Evolutionary conservation across 2,888 invertebrate species (phyloP).

Genomic region (Eupithecia subumbrata): DNA sequence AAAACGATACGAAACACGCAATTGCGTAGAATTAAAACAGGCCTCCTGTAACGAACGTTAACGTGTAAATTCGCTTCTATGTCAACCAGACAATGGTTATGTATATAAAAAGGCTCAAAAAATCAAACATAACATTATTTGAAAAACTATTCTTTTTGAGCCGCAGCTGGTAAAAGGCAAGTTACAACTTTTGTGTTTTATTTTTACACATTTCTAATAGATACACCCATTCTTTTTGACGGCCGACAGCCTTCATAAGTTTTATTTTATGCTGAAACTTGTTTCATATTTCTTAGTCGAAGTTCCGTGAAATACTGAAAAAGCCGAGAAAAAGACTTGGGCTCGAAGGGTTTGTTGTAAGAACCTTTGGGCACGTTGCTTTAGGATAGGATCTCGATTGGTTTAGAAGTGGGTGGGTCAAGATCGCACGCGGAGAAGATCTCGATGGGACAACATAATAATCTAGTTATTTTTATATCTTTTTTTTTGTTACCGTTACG

Average conservation of each 20-base stretch:
- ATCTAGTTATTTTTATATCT: not conserved
- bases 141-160: conserved; percentile 11
- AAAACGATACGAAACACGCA: no score
- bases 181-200: conserved; percentile 21
- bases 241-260: conserved; percentile 68
- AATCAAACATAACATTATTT: not conserved
- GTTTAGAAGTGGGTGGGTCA: conserved; percentile 10
- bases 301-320: conserved; percentile 53
- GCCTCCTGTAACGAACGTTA: no score
- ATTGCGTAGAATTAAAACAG: no score
- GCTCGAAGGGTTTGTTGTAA: conserved; percentile 14
- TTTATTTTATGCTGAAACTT: conserved; percentile 77
- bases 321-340: conserved; percentile 38
- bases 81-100: not conserved
- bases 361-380: not conserved
- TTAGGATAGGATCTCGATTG: conserved; percentile 2
- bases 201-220: conserved; percentile 44
- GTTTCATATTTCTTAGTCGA: conserved; percentile 76
- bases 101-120: not conserved
- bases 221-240: conserved; percentile 56
- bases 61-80: not conserved
- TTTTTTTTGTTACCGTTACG: no score
- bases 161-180: conserved; percentile 28
- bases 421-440: not conserved
- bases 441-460: not conserved